Evolutionary conservation across 1,140 invertebrate genomes (phyloP), one percentile per base, ranked within the genome.

Genomic region (Galendromus occidentalis): DNA sequence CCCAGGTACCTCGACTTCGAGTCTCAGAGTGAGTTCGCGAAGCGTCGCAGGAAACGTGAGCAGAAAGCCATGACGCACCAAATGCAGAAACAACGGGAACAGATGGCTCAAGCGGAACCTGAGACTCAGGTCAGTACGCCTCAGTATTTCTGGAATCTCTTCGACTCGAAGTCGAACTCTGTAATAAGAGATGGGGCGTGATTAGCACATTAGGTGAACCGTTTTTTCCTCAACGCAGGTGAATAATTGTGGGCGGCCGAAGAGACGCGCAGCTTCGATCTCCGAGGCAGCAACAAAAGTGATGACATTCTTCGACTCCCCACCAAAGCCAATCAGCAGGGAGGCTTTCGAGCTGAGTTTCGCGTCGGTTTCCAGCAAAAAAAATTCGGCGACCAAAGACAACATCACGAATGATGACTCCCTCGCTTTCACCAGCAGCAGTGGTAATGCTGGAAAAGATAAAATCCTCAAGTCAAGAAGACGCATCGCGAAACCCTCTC

Each of bases 61-160:
- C 25, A 25, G 17, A 17, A 22, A 22, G 51, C 51, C 25, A 17
- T 59, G 51, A 20, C 51, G 14, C 51, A 59, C 9, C 51, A 59
- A 59, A 59, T 59, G 25, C 51, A 59, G 22, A 59, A 59, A 33
- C 51, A 59, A 25, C 12, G 51, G 25, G 51, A 59, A 59, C 51
- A 33, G 33, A 29, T 59, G 33, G 51, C 51, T 59, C 51, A 59
- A 25, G 51, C 51, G 1, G 51, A 59, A 33, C 51, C 51, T 1
- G 51, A 59, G 33, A 59, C 51, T 29, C 51, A 59, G 51, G 51
- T 59, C 14, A 14, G 51, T 59, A 20, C 12, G 14, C 14, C 2
- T 22, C 7, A 5, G 18, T 6, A 4, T 47, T 5, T 47, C 18
- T 47, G 14, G 25, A 28, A 6, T 22, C 14, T 7, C 14, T 47